phyloP scores from a whole-genome alignment of 2,113 vertebrate species.

The Pipra filicauda region DNA sequence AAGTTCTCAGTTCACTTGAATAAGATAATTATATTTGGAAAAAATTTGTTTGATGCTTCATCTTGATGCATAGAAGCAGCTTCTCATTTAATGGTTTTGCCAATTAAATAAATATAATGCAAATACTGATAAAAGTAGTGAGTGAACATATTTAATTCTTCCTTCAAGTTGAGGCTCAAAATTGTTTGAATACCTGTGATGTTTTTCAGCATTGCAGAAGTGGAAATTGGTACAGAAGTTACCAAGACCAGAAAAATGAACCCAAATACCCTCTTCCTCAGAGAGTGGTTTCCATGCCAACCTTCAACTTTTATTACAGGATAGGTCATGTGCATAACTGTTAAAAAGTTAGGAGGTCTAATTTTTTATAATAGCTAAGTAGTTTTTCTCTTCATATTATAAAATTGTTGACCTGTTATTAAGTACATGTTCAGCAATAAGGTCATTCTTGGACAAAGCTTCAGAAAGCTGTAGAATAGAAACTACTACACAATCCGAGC shows the following conservation, averaged over 20 bases:
- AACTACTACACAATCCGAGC: neutral
- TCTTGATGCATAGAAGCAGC: neutral
- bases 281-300: neutral
- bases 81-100: neutral
- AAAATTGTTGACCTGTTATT: constrained; percentile 6
- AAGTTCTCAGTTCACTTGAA: neutral
- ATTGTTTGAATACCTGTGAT: neutral
- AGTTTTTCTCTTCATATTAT: neutral
- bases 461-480: neutral
- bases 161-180: neutral
- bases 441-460: neutral
- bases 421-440: neutral
- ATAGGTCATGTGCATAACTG: neutral
- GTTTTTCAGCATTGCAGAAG: neutral
- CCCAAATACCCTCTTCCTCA: neutral
- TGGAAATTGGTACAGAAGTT: neutral
- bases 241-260: neutral
- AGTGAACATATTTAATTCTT: neutral
- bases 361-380: neutral
- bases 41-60: neutral
- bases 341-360: neutral
- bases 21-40: neutral
- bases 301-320: neutral
- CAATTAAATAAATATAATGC: neutral
- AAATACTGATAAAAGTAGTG: neutral